Evolutionary conservation across 2,888 invertebrate species (phyloP), one percentile per base, ranked within the genome.

Genomic region (Sinohyriopsis cumingii): DNA sequence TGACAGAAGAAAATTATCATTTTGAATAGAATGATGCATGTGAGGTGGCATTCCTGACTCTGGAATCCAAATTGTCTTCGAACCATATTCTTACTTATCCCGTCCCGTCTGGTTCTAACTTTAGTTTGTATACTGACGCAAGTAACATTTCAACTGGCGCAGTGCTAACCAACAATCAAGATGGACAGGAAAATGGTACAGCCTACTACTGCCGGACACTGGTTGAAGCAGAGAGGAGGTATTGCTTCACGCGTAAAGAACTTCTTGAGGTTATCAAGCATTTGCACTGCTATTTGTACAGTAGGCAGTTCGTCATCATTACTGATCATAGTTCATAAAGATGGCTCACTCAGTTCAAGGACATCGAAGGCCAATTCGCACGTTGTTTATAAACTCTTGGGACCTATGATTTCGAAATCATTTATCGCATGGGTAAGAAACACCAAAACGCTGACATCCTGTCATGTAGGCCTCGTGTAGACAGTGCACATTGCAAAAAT

Each of bases 181-280:
- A 24, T 18, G 59, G 33, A 4, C 28, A 33, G 9, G 65, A 33
- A 20, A 22, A 57, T 19, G 57, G 59, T 6, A 57, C 45, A n/a
- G 56, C 57, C 12, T 65, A 56, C 1, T 4, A n/a, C 18, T 57
- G 57, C 28, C 5, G 55, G 18, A 28, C 57, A 24, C 12, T 65
- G 5, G 7, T 6, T 33, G 7, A 33, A 3, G 33, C 33, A 9
- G 65, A 65, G 28, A 28, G 25, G 18, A 56, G 20, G 19, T 65
- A 65, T 24, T 65, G 57, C 56, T 56, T 65, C n/a, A 56, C 65
- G n/a, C 28, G 33, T 12, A 55, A 56, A 25, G 65, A 65, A 65
- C 56, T 65, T 5, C n/a, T 56, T 5, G 65, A 1, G 12, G 28
- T 61, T 20, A 15, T 15, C 20, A 61, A 61, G 1, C 28, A 61